Percentiles rank a stretch among this genome's conserved stretches.
These are phyloP conservation scores for Bubo blakistoni DNA, from an alignment of 2,113 vertebrate genomes.

Conservation along the genomic window DNA sequence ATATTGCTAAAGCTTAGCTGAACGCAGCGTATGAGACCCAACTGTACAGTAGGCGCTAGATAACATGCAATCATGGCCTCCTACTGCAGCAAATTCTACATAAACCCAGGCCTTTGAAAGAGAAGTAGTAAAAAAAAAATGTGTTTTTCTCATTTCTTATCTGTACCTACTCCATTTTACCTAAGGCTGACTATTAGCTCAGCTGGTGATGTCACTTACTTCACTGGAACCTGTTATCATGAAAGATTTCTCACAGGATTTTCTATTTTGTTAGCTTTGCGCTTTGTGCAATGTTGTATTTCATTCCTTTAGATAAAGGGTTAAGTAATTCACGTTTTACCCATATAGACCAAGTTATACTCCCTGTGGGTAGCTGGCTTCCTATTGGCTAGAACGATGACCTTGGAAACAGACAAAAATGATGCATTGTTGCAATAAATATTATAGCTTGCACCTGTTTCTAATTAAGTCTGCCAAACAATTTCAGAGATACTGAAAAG, in stretches of 20 bases:
- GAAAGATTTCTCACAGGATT: slow-evolving; percentile 25
- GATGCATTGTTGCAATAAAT: slow-evolving; percentile 68
- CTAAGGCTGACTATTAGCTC: slow-evolving; percentile 57
- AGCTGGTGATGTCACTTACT: slow-evolving; percentile 58
- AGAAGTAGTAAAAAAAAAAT: neutral
- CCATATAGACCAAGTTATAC: slow-evolving; percentile 46
- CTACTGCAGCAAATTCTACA: slow-evolving; percentile 20
- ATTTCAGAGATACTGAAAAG: slow-evolving; percentile 59
- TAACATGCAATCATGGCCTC: neutral
- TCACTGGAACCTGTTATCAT: slow-evolving; percentile 51
- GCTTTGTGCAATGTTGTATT: neutral
- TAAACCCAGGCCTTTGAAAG: slow-evolving; percentile 9
- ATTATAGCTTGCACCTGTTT: slow-evolving; percentile 68
- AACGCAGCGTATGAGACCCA: neutral
- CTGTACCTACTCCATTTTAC: slow-evolving; percentile 38
- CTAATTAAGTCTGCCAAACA: slow-evolving; percentile 65
- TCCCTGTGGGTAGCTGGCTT: slow-evolving; percentile 53
- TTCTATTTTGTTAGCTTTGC: neutral
- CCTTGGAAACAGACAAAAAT: slow-evolving; percentile 66
- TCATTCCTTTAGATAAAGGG: slow-evolving; percentile 52
- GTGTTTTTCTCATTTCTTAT: slow-evolving; percentile 39
- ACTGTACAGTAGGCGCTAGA: neutral
- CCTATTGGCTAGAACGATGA: slow-evolving; percentile 56
- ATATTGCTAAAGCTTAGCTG: neutral
- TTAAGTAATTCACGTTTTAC: slow-evolving; percentile 47